phyloP scores from a whole-genome alignment of 2,113 vertebrate genomes.

The Phylloscopus whistleri region DNA sequence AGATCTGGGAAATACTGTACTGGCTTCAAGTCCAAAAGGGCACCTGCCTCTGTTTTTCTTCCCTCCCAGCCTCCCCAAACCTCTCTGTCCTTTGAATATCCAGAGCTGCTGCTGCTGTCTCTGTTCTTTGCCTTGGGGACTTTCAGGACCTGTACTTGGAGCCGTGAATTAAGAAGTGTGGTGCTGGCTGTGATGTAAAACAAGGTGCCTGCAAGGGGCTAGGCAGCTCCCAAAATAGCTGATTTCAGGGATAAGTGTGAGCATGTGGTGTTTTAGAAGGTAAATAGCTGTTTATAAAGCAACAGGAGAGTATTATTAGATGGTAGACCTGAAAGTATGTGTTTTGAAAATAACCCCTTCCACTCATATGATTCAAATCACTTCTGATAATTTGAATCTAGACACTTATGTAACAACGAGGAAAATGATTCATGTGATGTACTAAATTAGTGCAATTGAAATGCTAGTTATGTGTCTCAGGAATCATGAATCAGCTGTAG shows the following conservation, averaged over 20 bases:
- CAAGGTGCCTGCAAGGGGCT: background rate
- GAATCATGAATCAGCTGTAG: slow-evolving; percentile 73
- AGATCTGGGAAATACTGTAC: background rate
- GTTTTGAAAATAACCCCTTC: background rate
- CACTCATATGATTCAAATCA: background rate
- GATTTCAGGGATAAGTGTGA: background rate
- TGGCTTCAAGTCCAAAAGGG: background rate
- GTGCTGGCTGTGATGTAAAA: background rate
- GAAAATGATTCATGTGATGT: slow-evolving; percentile 6
- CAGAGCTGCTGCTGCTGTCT: background rate
- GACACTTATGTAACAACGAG: background rate
- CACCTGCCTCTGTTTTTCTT: background rate
- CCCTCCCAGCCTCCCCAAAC: background rate
- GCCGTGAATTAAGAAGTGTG: background rate
- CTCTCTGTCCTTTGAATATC: background rate
- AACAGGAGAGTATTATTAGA: background rate
- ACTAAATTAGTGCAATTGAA: slow-evolving; percentile 6
- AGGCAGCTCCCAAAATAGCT: background rate
- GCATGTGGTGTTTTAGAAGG: background rate
- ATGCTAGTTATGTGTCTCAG: slow-evolving; percentile 21
- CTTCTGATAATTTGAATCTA: slow-evolving; percentile 12
- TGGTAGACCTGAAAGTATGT: background rate
- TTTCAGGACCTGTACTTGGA: background rate
- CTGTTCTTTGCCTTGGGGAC: background rate
- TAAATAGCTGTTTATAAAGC: background rate